Conservation (phyloP, 1,140 invertebrate species). For the Carcinoscorpius rotundicauda region DNA sequence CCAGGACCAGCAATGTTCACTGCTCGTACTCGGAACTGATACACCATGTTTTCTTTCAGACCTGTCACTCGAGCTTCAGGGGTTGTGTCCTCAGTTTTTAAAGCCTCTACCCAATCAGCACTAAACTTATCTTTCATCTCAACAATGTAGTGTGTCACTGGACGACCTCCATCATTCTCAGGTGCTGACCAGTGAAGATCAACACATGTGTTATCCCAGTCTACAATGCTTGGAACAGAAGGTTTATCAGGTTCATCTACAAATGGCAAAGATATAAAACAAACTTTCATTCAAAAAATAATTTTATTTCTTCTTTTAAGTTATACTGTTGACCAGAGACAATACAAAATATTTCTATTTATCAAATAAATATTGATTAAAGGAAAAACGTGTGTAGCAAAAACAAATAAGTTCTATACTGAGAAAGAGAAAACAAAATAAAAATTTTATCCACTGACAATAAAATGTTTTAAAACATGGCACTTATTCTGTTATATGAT, state of each 20-base stretch:
- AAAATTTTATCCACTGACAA: too few relatives aligned
- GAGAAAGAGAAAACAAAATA: too few relatives aligned
- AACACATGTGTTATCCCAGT: constrained; percentile 74
- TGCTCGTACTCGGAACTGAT: constrained; percentile 82
- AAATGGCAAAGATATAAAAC: too few relatives aligned
- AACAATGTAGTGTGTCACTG: constrained; percentile 78
- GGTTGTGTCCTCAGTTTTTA: constrained; percentile 60
- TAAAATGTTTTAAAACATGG: too few relatives aligned
- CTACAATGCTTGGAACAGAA: constrained; percentile 68
- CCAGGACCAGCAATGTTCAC: constrained; percentile 84
- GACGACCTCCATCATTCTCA: constrained; percentile 78
- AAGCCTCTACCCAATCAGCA: constrained; percentile 73
- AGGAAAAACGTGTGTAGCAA: too few relatives aligned
- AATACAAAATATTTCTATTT: too few relatives aligned
- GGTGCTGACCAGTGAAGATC: constrained; percentile 89
- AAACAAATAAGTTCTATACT: too few relatives aligned
- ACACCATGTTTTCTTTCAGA: constrained; percentile 83
- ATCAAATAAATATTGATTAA: too few relatives aligned
- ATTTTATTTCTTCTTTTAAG: too few relatives aligned
- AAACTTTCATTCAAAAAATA: too few relatives aligned
- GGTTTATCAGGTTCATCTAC: constrained; percentile 83
- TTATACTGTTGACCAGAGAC: too few relatives aligned
- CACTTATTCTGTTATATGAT: too few relatives aligned
- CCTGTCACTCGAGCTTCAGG: constrained; percentile 70
- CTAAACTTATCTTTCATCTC: constrained; percentile 89